These are phyloP conservation scores for Graptemys geographica DNA, from an alignment of 2,797 vertebrate genomes.

Conservation along the genomic window DNA sequence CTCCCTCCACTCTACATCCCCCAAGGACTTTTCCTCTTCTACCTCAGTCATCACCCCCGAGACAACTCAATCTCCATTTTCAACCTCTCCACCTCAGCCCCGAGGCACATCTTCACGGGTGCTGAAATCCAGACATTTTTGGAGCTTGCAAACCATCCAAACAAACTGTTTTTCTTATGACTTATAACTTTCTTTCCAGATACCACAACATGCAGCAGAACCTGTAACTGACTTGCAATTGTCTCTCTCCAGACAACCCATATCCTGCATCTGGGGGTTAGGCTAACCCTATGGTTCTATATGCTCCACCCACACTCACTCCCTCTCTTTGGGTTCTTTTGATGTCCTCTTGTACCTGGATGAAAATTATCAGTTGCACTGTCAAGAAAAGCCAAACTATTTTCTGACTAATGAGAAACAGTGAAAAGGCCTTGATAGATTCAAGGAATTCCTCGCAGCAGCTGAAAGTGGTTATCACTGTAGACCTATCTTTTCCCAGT, in stretches of 20 bases:
- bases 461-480: neutral
- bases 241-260: neutral
- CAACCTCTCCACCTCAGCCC: neutral
- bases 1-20: neutral
- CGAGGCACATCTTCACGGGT: neutral
- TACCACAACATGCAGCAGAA: neutral
- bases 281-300: no score
- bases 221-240: neutral
- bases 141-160: neutral
- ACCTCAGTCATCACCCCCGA: neutral
- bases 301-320: no score
- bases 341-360: neutral
- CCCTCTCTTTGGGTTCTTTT: neutral
- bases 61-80: neutral
- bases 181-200: neutral
- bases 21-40: neutral
- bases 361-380: neutral
- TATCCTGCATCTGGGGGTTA: neutral
- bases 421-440: neutral
- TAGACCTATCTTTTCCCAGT: neutral
- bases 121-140: neutral
- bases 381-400: conserved; percentile 3
- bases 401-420: neutral
- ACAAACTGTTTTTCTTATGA: neutral
- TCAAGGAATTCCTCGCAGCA: neutral